Conservation (phyloP, 2,888 invertebrate species). For the Scaptodrosophila latifasciaeformis region DNA sequence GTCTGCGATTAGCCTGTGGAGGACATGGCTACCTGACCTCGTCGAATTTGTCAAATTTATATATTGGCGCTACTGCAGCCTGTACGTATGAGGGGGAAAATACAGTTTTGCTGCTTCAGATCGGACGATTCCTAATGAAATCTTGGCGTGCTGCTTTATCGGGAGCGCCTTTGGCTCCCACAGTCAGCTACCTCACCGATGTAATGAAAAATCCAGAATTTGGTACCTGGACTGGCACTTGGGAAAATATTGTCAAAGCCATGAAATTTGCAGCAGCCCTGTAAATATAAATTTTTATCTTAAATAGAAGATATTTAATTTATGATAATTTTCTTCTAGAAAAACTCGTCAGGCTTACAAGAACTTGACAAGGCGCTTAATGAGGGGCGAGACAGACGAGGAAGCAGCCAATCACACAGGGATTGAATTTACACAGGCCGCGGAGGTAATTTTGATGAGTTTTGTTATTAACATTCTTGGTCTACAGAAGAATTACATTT, state of each 20-base stretch:
- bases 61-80: conserved; percentile 86
- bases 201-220: conserved; percentile 47
- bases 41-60: conserved; percentile 88
- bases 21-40: conserved; percentile 95
- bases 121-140: conserved; percentile 88
- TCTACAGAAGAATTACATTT: no score
- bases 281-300: conserved; percentile 58
- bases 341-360: conserved; percentile 83
- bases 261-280: conserved; percentile 76
- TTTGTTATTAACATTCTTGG: no score
- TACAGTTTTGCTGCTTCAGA: conserved; percentile 92
- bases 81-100: conserved; percentile 98
- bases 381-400: conserved; percentile 80
- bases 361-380: conserved; percentile 82
- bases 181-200: conserved; percentile 80
- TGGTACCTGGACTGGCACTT: conserved; percentile 63
- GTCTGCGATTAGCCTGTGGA: conserved; percentile 90
- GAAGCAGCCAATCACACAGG: conserved; percentile 92
- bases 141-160: conserved; percentile 81
- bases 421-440: conserved; percentile 86
- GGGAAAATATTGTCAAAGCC: conserved; percentile 73
- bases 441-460: conserved; percentile 79
- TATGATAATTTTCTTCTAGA: conserved; percentile 73
- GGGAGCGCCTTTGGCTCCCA: conserved; percentile 79
- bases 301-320: not conserved